These are phyloP conservation scores for Rhinopomastus cyanomelas DNA, from an alignment of 2,113 vertebrate genomes.

Conservation along the genomic window DNA sequence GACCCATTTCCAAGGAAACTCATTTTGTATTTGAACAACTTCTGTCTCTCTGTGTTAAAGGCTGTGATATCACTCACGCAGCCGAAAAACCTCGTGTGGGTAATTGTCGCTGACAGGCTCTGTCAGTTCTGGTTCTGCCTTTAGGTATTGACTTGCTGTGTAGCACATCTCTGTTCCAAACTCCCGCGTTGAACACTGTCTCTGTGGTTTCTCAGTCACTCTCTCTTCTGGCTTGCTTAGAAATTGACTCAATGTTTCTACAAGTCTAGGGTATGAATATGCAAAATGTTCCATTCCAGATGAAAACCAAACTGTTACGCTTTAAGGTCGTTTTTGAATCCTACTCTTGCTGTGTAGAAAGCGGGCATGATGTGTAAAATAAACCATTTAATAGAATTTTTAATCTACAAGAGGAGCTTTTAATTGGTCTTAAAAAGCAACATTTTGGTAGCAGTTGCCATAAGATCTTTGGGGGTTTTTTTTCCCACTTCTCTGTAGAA, in stretches of 20 bases:
- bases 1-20: background rate
- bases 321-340: constrained; percentile 27
- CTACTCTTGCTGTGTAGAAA: constrained; percentile 51
- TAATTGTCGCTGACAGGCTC: background rate
- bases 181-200: constrained; percentile 10
- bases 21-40: background rate
- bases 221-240: constrained; percentile 49
- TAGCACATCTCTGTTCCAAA: background rate
- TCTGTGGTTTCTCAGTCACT: constrained; percentile 32
- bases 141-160: background rate
- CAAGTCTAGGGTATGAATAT: constrained; percentile 36
- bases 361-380: constrained; percentile 36
- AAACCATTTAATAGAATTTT: constrained; percentile 57
- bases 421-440: constrained; percentile 40
- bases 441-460: background rate
- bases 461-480: accelerated
- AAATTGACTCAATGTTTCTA: constrained; percentile 22
- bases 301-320: constrained; percentile 23
- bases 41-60: constrained; percentile 10
- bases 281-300: constrained; percentile 32
- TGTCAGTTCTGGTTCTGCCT: constrained; percentile 44
- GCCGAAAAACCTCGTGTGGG: background rate
- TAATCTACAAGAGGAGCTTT: constrained; percentile 57
- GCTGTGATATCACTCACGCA: constrained; percentile 39
- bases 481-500: constrained; percentile 2